Conservation (phyloP, 1,140 invertebrate species). For the Euborellia annulipes region DNA sequence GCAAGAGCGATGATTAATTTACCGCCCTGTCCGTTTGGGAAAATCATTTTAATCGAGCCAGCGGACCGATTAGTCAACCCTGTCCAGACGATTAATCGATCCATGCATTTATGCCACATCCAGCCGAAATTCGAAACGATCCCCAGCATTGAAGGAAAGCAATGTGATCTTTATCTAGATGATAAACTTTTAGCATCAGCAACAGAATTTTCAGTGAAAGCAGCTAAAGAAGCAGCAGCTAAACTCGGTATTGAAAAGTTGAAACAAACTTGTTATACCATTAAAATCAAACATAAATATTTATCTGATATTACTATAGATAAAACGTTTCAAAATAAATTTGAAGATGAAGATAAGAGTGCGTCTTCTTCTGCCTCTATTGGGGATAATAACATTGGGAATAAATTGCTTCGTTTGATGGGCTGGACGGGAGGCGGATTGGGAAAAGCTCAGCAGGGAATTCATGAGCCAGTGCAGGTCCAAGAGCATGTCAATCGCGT, state of each 20-base stretch:
- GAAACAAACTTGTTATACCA: constrained; percentile 12
- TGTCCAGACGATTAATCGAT: no score
- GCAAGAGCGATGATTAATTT: neutral
- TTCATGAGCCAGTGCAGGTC: constrained; percentile 25
- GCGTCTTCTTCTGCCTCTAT: no score
- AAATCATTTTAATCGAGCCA: no score
- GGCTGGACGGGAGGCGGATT: constrained; percentile 38
- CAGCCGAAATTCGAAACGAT: no score
- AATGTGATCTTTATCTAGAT: constrained; percentile 9
- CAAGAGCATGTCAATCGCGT: constrained; percentile 6
- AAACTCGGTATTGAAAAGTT: constrained; percentile 5
- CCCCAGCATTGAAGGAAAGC: no score
- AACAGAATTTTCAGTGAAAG: constrained; percentile 7
- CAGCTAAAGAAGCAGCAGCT: constrained; percentile 9
- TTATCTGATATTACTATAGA: neutral
- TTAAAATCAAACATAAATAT: constrained; percentile 9
- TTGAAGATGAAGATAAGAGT: constrained; percentile 16
- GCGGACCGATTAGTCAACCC: no score
- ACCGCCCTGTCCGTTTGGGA: no score
- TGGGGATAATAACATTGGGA: constrained; percentile 40
- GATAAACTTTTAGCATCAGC: constrained; percentile 4
- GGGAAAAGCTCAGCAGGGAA: constrained; percentile 29
- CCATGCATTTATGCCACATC: no score
- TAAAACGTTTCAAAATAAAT: no score
- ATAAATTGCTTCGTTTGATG: constrained; percentile 59